phyloP scores from a whole-genome alignment of 1,140 invertebrate genomes.

The Cryptotermes secundus region DNA sequence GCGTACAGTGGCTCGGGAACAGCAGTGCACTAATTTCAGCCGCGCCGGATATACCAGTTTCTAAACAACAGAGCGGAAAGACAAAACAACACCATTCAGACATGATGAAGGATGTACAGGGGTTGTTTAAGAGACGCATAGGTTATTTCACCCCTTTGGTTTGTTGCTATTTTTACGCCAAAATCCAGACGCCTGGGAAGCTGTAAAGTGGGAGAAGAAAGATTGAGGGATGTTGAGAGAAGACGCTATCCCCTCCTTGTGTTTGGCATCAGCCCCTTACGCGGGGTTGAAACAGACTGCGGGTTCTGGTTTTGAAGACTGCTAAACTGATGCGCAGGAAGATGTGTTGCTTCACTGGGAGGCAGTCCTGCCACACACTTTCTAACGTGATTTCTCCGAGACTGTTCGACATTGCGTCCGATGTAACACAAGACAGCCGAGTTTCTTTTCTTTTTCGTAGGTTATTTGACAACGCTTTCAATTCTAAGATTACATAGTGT shows the following conservation, averaged over 20 bases:
- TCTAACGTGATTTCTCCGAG: too few species aligned
- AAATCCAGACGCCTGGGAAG: background rate
- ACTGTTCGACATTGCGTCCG: too few species aligned
- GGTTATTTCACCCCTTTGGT: constrained; percentile 15
- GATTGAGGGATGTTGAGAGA: constrained; percentile 11
- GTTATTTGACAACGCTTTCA: too few species aligned
- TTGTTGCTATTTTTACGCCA: background rate
- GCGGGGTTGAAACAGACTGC: background rate
- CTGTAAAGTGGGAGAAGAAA: background rate
- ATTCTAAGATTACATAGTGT: too few species aligned
- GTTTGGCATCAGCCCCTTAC: background rate
- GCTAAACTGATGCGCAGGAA: background rate
- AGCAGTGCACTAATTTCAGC: background rate
- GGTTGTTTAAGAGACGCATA: constrained; percentile 6
- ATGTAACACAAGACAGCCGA: too few species aligned
- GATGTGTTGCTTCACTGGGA: background rate
- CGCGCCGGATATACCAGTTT: background rate
- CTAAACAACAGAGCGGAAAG: background rate
- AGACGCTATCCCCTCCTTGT: background rate
- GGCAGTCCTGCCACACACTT: too few species aligned
- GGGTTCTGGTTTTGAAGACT: background rate
- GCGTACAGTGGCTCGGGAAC: background rate
- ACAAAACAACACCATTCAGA: background rate
- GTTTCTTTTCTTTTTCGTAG: too few species aligned
- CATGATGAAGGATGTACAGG: background rate